Conservation (phyloP, 2,113 vertebrate species). For the Tyrannus savana region DNA sequence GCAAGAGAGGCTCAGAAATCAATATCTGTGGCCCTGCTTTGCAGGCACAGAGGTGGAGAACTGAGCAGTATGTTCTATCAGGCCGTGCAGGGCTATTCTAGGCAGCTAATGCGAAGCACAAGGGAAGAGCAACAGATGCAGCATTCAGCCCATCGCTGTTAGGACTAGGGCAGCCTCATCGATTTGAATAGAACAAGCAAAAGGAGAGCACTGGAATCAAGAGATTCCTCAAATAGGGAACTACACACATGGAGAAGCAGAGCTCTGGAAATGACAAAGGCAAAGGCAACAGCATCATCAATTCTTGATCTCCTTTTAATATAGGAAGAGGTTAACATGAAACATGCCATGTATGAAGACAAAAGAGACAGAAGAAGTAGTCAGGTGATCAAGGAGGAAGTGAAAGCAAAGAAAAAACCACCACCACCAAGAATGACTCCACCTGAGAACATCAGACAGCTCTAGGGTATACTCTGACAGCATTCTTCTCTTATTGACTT, state of each 20-base stretch:
- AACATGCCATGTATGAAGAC: not conserved
- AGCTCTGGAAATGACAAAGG: not conserved
- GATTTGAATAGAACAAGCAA: not conserved
- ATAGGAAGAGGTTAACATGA: not conserved
- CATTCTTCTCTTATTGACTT: not conserved
- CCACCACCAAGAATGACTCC: not conserved
- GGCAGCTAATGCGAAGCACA: conserved; percentile 34
- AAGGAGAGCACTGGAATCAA: not conserved
- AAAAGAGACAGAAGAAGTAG: not conserved
- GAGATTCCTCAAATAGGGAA: not conserved
- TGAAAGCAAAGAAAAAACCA: not conserved
- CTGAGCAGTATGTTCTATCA: not conserved
- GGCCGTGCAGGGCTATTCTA: conserved; percentile 36
- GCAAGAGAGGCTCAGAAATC: conserved; percentile 9
- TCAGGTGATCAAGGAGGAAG: not conserved
- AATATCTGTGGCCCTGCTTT: not conserved
- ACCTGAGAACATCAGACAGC: not conserved
- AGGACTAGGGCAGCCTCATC: not conserved
- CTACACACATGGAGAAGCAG: not conserved
- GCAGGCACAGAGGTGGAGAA: not conserved
- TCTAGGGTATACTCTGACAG: not conserved
- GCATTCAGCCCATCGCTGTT: not conserved
- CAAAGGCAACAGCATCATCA: not conserved
- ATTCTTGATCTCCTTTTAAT: not conserved
- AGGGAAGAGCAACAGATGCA: conserved; percentile 19